phyloP scores from a whole-genome alignment of 23 tunicate genomes.

The Phallusia fumigata region DNA sequence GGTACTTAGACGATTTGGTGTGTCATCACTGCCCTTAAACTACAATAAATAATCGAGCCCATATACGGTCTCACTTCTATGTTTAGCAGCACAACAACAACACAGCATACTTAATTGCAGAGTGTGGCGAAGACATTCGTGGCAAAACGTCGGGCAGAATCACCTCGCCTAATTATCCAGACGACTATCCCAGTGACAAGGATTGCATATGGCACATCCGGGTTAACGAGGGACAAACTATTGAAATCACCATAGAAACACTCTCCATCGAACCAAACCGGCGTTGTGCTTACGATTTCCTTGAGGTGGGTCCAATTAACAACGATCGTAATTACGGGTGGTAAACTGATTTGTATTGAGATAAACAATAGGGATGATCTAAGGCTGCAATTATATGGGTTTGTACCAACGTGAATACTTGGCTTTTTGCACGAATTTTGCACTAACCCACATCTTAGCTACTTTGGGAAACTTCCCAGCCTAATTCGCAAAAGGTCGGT shows the following conservation, averaged over 20 bases:
- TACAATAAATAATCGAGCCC: too few relatives aligned
- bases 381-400: too few relatives aligned
- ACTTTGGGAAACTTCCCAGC: too few relatives aligned
- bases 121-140: conserved; percentile 21
- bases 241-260: conserved; percentile 22
- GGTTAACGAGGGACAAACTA: conserved; percentile 22
- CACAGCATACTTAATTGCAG: not conserved
- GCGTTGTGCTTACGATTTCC: conserved; percentile 29
- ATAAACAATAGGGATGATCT: too few relatives aligned
- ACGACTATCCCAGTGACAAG: conserved; percentile 26
- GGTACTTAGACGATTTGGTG: too few relatives aligned
- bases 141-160: conserved; percentile 29
- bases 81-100: not conserved
- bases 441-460: too few relatives aligned
- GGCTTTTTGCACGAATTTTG: too few relatives aligned
- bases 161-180: conserved; percentile 34
- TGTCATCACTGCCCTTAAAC: too few relatives aligned
- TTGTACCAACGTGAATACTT: too few relatives aligned
- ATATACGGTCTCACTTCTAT: not conserved
- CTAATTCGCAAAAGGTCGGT: too few relatives aligned
- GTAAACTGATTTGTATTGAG: not conserved
- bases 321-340: not conserved
- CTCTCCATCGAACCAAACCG: conserved; percentile 31
- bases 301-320: conserved; percentile 25
- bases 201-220: conserved; percentile 36